A percentile compares a stretch with the other conserved stretches of the same genome.
These are phyloP conservation scores for Lasioglossum oenotherae DNA, from an alignment of 2,888 invertebrate species.

Conservation along the genomic window DNA sequence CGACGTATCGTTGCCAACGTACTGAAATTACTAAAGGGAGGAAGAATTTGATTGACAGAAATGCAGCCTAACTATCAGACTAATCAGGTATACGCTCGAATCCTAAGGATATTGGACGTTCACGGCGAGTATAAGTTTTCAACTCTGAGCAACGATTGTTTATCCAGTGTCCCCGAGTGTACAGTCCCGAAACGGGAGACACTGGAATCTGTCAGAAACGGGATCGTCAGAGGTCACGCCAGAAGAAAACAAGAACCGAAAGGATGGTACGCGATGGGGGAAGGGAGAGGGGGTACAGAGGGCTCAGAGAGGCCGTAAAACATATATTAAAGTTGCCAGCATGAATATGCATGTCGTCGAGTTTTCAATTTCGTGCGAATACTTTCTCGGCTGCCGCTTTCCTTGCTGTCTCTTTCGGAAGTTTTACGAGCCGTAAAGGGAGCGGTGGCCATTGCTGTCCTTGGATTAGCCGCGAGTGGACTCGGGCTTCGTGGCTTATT, in stretches of 20 bases:
- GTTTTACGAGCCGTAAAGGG: conserved; percentile 82
- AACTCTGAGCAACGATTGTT: not conserved
- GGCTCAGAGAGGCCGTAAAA: conserved; percentile 74
- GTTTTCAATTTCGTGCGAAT: conserved; percentile 83
- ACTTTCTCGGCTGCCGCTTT: conserved; percentile 73
- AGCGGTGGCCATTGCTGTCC: conserved; percentile 58
- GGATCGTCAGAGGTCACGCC: conserved; percentile 9
- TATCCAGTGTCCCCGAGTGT: not conserved
- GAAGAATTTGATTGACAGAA: too few relatives aligned
- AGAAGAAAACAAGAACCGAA: conserved; percentile 22
- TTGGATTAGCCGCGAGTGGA: conserved; percentile 60
- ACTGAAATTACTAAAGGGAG: too few relatives aligned
- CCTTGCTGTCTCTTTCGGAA: conserved; percentile 71
- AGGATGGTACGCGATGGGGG: not conserved
- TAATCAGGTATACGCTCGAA: not conserved
- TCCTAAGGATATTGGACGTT: not conserved
- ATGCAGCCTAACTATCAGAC: not conserved
- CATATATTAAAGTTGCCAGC: conserved; percentile 78
- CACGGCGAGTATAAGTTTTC: not conserved
- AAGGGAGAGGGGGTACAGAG: not conserved
- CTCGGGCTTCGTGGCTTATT: conserved; percentile 72
- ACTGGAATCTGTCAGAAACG: conserved; percentile 12
- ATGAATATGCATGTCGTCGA: conserved; percentile 83
- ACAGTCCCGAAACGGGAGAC: not conserved
- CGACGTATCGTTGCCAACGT: too few relatives aligned